Percentiles rank a stretch among this genome's conserved stretches.
phyloP scores from a whole-genome alignment of 2,888 invertebrate genomes.

The Parnassius glacialis region DNA sequence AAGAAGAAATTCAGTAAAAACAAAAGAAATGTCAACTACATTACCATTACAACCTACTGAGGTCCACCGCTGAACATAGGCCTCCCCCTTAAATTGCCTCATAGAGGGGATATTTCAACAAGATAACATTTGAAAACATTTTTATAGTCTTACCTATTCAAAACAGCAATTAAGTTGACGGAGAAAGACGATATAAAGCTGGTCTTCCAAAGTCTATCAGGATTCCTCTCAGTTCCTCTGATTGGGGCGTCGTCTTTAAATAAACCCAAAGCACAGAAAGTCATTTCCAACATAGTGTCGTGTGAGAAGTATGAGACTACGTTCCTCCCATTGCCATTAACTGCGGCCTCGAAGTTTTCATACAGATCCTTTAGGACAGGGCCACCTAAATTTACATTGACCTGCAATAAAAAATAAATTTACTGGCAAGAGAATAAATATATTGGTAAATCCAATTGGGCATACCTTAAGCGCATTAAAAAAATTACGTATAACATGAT shows the following conservation, averaged over 20 bases:
- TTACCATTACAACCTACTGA: too few species aligned
- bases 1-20: too few species aligned
- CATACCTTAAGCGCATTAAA: too few species aligned
- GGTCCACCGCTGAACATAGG: too few species aligned
- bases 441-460: too few species aligned
- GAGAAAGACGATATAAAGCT: slow-evolving; percentile 86
- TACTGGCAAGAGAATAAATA: too few species aligned
- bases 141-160: slow-evolving; percentile 80
- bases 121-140: too few species aligned
- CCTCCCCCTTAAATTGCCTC: too few species aligned
- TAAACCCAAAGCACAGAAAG: slow-evolving; percentile 83
- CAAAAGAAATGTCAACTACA: too few species aligned
- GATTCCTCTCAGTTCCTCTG: slow-evolving; percentile 78
- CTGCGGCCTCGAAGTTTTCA: slow-evolving; percentile 64
- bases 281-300: slow-evolving; percentile 83
- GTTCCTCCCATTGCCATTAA: slow-evolving; percentile 54
- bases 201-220: slow-evolving; percentile 83
- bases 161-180: slow-evolving; percentile 86
- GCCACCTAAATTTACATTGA: slow-evolving; percentile 85
- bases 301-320: slow-evolving; percentile 86
- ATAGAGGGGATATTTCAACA: too few species aligned
- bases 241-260: slow-evolving; percentile 80
- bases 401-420: slow-evolving; percentile 40
- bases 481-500: too few species aligned
- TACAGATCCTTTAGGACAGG: slow-evolving; percentile 84